A percentile compares a stretch with the other conserved stretches of the same genome.
Conservation (phyloP, 2,888 invertebrate species). For the Flexamia atlantica region DNA sequence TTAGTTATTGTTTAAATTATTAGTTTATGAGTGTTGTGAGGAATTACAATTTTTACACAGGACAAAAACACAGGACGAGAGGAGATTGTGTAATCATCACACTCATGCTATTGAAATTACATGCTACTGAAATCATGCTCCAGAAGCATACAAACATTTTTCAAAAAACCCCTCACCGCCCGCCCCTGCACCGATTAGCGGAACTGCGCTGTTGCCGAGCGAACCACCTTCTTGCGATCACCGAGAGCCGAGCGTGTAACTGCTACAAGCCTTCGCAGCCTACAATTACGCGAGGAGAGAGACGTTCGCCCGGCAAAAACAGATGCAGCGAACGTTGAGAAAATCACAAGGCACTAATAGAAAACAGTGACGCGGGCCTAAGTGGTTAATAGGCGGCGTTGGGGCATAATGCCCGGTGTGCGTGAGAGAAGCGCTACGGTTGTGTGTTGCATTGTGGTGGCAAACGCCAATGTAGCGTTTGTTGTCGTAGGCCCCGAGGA, state of each 20-base stretch:
- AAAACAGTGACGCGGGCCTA: slow-evolving; percentile 55
- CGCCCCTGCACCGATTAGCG: not conserved
- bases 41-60: no score
- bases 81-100: no score
- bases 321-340: slow-evolving; percentile 33
- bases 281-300: slow-evolving; percentile 27
- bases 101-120: no score
- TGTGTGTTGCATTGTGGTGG: not conserved
- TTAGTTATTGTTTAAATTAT: no score
- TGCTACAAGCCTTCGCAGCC: not conserved
- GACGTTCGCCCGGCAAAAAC: slow-evolving; percentile 42
- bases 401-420: not conserved
- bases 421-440: not conserved
- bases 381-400: slow-evolving; percentile 37
- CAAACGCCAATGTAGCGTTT: no score
- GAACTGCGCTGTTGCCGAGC: not conserved
- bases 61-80: no score
- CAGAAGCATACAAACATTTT: no score
- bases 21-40: no score
- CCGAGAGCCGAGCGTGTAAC: not conserved
- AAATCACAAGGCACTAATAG: slow-evolving; percentile 50
- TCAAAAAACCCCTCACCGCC: not conserved
- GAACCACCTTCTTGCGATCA: not conserved
- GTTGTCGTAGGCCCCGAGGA: no score
- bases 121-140: no score